Evolutionary conservation across 1,140 invertebrate species (phyloP), one percentile per base, ranked within the genome.

Genomic region (Ceratina calcarata): DNA sequence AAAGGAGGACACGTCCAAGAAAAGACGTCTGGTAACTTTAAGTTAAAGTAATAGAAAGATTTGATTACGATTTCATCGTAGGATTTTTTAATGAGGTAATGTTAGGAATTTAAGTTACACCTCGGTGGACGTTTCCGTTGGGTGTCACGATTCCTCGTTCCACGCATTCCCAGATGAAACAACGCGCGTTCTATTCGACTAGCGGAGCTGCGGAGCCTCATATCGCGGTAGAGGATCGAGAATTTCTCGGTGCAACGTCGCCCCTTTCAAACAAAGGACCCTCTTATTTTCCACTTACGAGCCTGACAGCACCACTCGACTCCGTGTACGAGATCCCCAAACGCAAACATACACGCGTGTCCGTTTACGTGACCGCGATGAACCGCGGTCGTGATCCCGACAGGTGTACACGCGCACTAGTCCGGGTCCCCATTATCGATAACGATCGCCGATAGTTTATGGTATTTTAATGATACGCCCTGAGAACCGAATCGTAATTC

Each of bases 231-330:
- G 78, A 86, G 84, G 77, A 88, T 87, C 86, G 78, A 68, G 83
- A 86, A 87, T 83, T 88, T 85, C 82, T 84, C 68, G 71, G 27
- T 79, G 79, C 67, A 68, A 69, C 83, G 68, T 81, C 77, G 74
- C 76, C 88, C 84, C 80, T 78, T 76, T 57, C 76, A 82, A 89
- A 92, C 90, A 91, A 91, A 90, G 87, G 87, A 82, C 87, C n/a
- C 87, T 90, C 86, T 91, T 89, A 91, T 90, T 91, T 90, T 87
- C 87, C 87, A 91, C 89, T 91, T 90, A 90, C 83, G 83, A 86
- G 78, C 83, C 80, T 66, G 85, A 78, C 86, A 71, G 78, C 82
- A 83, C 62, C 76, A 83, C 80, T 87, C 84, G 80, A 84, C 78
- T 82, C 78, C 81, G 73, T 78, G 57, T 22, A 32, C 82, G 86